Evolutionary conservation across 1,140 invertebrate species (phyloP).

Genomic region (Plutomurus gul): DNA sequence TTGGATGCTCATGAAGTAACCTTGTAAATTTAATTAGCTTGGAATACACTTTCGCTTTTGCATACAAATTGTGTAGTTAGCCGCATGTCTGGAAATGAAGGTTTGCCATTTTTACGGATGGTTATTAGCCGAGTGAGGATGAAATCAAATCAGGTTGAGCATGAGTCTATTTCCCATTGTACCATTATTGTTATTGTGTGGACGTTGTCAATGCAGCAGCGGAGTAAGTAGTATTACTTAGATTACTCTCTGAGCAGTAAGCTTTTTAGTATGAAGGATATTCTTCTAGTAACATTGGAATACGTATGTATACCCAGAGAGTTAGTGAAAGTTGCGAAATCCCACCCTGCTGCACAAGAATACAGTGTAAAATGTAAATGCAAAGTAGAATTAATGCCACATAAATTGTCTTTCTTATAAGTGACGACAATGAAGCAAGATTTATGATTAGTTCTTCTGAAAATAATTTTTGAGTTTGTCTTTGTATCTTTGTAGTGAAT

Average conservation of each 20-base stretch:
- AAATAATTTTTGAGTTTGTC: too few species aligned
- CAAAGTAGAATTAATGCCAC: background rate
- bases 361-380: background rate
- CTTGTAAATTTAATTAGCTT: constrained; percentile 20
- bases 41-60: constrained; percentile 7
- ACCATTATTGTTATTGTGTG: background rate
- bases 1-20: background rate
- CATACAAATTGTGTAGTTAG: constrained; percentile 13
- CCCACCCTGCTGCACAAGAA: too few species aligned
- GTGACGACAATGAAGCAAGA: background rate
- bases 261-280: background rate
- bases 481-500: too few species aligned
- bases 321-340: background rate
- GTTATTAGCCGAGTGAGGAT: background rate
- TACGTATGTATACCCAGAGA: too few species aligned
- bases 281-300: too few species aligned
- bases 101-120: constrained; percentile 2
- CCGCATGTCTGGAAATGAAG: background rate
- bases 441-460: too few species aligned
- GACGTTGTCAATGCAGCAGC: background rate
- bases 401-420: background rate
- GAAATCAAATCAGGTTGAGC: constrained; percentile 24
- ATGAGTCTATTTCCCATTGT: constrained; percentile 13
- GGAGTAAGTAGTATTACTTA: background rate
- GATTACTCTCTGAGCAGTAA: background rate